These are phyloP conservation scores for Galago senegalensis DNA, from an alignment of 2,797 vertebrate genomes.

Conservation along the genomic window DNA sequence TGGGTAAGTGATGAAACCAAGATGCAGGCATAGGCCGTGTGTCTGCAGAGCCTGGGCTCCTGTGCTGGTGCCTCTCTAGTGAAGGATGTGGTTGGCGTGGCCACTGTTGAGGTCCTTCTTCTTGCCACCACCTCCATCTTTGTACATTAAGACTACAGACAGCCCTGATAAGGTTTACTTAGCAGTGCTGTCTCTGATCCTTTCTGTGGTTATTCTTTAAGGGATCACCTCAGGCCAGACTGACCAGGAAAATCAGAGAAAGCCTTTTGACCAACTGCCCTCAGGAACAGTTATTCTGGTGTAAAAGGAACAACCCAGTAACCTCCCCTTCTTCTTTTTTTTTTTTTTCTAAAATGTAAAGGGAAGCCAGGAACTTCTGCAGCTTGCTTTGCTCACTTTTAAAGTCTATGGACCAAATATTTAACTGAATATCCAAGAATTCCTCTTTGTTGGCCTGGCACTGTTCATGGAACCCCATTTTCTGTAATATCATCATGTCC, in stretches of 20 bases:
- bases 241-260: neutral
- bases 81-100: neutral
- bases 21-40: neutral
- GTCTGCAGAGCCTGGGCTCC: neutral
- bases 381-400: neutral
- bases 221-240: neutral
- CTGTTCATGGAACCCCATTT: neutral
- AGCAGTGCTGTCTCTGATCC: neutral
- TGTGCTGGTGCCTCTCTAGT: neutral
- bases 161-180: neutral
- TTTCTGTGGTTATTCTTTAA: neutral
- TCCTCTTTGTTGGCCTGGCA: neutral
- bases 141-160: neutral
- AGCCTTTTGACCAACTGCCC: neutral
- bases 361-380: neutral
- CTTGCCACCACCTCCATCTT: neutral
- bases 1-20: neutral
- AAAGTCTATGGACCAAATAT: neutral
- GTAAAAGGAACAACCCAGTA: neutral
- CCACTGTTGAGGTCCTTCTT: neutral
- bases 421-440: neutral
- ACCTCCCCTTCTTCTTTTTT: neutral
- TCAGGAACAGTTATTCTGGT: neutral
- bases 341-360: neutral
- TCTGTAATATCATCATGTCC: neutral